Base-by-base conservation (phyloP, 2,888 invertebrate genomes). In the Diarsia rubi region DNA sequence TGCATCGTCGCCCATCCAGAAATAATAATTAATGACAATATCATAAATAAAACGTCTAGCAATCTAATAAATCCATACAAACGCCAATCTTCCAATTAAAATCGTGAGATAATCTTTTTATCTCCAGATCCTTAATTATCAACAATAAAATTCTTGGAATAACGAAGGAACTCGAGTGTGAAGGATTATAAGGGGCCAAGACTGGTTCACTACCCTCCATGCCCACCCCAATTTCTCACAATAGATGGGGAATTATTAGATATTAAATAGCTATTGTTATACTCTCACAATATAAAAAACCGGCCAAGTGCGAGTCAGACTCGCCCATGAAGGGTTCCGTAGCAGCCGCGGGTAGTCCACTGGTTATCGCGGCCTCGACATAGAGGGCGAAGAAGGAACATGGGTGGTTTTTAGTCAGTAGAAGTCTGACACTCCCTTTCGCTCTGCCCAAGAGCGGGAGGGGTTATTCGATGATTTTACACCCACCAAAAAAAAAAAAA, bases 81-180 rank as follows among this genome's bases (percentile, higher is more conserved):
- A 77, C 75, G 75, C n/a, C 69, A 78, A 69, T 69, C 19, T 44
- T 87, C 85, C 44, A 91, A 93, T 93, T 92, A 92, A 94, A 94
- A 93, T 91, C 91, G 87, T 90, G 90, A 88, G 90, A 93, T 94
- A 93, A 95, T 95, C 94, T 90, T 88, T 92, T 95, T 94, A 94
- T 93, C 92, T 86, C 81, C 89, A 89, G 91, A 93, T 93, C 92
- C 91, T 91, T 93, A 95, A 95, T 94, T 94, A 94, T 91, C 91
- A 93, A 93, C 92, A 93, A 94, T 93, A 91, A 93, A 94, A 94
- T 93, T 93, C 90, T 93, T 88, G 90, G 90, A 91, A 91, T 91
- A 90, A 88, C 89, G 86, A 86, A 92, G 88, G 90, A 91, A 93
- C 87, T 91, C 89, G 88, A 92, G 91, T 91, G 94, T 93, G 89